Evolutionary conservation across 2,888 invertebrate genomes (phyloP).

Genomic region (Reticulitermes lucifugus): DNA sequence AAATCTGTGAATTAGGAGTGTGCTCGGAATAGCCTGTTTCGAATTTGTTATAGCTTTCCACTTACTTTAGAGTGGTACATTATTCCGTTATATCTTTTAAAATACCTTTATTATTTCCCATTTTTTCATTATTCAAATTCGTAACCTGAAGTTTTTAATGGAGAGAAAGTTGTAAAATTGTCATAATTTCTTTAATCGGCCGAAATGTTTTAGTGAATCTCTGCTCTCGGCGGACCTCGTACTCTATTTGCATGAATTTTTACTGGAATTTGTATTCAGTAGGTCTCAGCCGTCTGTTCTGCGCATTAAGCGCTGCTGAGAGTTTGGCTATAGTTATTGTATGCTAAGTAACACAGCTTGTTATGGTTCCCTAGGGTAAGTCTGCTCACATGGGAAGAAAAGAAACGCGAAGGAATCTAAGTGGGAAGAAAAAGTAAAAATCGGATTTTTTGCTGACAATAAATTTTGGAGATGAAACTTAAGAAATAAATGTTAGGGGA

Average conservation of each 20-base stretch:
- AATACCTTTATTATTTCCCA: no score
- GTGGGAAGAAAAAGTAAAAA: not conserved
- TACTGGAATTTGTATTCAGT: not conserved
- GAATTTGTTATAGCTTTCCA: no score
- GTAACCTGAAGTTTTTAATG: not conserved
- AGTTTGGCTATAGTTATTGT: not conserved
- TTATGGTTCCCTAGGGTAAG: not conserved
- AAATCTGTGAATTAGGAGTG: no score
- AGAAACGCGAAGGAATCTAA: not conserved
- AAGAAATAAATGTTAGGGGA: not conserved
- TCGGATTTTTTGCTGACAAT: not conserved
- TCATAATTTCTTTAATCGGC: not conserved
- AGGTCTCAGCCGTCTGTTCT: not conserved
- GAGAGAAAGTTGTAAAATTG: not conserved
- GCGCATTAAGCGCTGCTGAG: not conserved
- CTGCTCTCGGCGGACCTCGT: not conserved
- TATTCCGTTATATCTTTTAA: no score
- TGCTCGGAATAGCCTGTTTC: no score
- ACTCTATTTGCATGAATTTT: not conserved
- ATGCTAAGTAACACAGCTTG: conserved; percentile 4
- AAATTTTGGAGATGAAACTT: conserved; percentile 3
- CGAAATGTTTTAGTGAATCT: not conserved
- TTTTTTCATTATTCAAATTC: no score
- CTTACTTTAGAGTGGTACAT: no score
- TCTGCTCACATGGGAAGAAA: not conserved